Base-by-base conservation (phyloP, 2,113 vertebrate genomes). In the Sardina pilchardus region DNA sequence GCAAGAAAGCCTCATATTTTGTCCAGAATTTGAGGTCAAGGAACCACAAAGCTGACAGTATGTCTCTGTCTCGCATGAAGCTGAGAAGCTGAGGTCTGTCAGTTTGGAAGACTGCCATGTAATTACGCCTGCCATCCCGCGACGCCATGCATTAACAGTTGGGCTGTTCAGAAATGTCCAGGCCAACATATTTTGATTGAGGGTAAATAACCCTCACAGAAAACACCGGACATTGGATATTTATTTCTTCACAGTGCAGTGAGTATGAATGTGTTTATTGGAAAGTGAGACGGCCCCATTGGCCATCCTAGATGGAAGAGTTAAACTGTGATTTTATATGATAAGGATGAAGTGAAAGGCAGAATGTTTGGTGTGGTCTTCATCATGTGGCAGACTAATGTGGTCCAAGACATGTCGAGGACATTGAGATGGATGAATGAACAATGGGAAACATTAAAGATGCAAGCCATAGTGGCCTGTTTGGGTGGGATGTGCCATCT, bases 131-230 rank as follows among this genome's bases (percentile, higher is more conserved):
- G 88, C 93, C 91, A 89, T 92, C 84, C 84, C 87, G 86, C 92
- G 91, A 92, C 87, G 87, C 89, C 87, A 53, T 48, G 85, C 86
- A 92, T 92, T 92, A 93, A 94, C 92, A 92, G 90, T 87, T 50
- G 86, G 88, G 85, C 80, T 90, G 87, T 90, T 85, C 84, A 88
- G 90, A 86, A 83, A 85, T 88, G 86, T 85, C 45, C 83, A 88
- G 86, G 86, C 81, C 89, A 82, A 89, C 88, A 89, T 91, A 92
- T 91, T 87, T 92, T 89, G 89, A 91, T 91, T 89, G 90, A 88
- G 71, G 78, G 47, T 85, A 86, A 87, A 86, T 91, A 93, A 94
- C 90, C 34, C 24, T 93, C 91, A 90, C 81, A 82, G 36, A 84
- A 87, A 42, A 91, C 87, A 81, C 85, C 71, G 63, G 75, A 36